phyloP scores from a whole-genome alignment of 1,140 invertebrate species.

The Zaprionus davidi region DNA sequence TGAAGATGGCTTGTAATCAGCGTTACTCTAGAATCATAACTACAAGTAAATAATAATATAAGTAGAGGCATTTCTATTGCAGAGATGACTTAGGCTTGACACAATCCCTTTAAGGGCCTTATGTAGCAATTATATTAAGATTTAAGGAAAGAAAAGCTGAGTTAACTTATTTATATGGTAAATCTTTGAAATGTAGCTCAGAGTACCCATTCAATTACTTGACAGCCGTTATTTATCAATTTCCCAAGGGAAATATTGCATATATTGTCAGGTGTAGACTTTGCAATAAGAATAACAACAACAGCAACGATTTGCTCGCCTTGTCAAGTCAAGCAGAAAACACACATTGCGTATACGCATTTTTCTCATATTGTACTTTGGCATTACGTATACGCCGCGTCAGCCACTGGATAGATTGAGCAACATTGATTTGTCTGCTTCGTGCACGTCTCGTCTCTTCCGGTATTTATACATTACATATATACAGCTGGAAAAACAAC shows the following conservation, averaged over 20 bases:
- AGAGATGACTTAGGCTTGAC: not conserved
- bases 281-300: not conserved
- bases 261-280: not conserved
- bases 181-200: too few relatives aligned
- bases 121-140: too few relatives aligned
- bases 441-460: conserved; percentile 40
- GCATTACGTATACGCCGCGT: conserved; percentile 63
- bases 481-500: conserved; percentile 22
- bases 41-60: not conserved
- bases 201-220: too few relatives aligned
- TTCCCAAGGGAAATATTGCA: not conserved
- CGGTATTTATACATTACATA: conserved; percentile 44
- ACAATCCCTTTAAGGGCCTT: too few relatives aligned
- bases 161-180: too few relatives aligned
- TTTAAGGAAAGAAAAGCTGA: too few relatives aligned
- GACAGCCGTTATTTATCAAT: too few relatives aligned
- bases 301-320: not conserved
- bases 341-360: conserved; percentile 55
- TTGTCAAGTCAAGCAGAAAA: conserved; percentile 3
- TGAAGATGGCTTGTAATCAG: conserved; percentile 40
- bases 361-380: conserved; percentile 13
- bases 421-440: conserved; percentile 43
- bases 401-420: conserved; percentile 19
- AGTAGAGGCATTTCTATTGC: not conserved
- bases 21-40: not conserved